Conservation (phyloP, 2,888 invertebrate genomes). For the Drosophila lacicola region DNA sequence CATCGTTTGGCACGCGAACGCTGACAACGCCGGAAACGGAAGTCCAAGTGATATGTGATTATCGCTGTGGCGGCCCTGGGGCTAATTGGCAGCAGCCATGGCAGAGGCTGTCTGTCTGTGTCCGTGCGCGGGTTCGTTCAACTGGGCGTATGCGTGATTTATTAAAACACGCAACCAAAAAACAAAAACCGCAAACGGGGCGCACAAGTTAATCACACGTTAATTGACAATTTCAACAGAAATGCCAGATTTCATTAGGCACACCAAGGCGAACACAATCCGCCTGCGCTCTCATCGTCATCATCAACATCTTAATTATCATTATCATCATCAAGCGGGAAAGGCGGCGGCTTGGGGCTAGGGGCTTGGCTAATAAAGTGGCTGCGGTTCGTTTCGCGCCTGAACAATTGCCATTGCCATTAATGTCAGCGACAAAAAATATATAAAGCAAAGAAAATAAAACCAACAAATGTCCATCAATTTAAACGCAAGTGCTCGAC, state of each 20-base stretch:
- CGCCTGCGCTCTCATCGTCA: conserved; percentile 6
- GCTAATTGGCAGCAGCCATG: conserved; percentile 59
- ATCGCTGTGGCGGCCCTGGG: conserved; percentile 25
- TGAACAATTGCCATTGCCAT: conserved; percentile 70
- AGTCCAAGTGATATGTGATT: conserved; percentile 34
- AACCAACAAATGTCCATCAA: conserved; percentile 67
- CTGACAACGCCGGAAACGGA: conserved; percentile 62
- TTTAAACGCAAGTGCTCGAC: conserved; percentile 57
- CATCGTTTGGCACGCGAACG: conserved; percentile 79
- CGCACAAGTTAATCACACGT: conserved; percentile 66
- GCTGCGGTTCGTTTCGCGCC: conserved; percentile 62
- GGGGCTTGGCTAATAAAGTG: conserved; percentile 55
- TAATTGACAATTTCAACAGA: conserved; percentile 76
- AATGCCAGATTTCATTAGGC: conserved; percentile 64
- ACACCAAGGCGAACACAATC: conserved; percentile 24
- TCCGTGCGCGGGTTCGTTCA: conserved; percentile 57
- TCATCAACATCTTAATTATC: conserved; percentile 3
- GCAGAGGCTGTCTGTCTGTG: background rate
- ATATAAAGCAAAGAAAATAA: no score
- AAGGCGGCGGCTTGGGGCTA: background rate
- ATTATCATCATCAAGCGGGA: background rate
- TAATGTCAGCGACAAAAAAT: conserved; percentile 58
- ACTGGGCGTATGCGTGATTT: conserved; percentile 76
- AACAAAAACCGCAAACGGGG: conserved; percentile 11
- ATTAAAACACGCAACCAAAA: conserved; percentile 47